phyloP scores from a whole-genome alignment of 92 coral and sea anemone species.

The Desmophyllum pertusum region DNA sequence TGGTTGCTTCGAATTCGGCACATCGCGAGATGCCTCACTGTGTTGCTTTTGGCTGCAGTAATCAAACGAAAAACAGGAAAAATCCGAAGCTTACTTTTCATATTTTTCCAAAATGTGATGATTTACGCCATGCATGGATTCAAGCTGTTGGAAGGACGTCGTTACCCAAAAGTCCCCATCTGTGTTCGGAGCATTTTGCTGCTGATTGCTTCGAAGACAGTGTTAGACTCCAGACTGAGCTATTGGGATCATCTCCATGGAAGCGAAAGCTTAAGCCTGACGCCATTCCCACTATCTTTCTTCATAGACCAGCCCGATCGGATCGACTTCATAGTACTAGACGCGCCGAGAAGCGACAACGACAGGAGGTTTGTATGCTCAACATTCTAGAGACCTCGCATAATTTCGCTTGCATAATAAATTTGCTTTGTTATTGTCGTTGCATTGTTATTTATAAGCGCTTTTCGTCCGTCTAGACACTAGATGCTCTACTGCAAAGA shows the following conservation, averaged over 20 bases:
- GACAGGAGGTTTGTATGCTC: constrained; percentile 12
- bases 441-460: not conserved
- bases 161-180: constrained; percentile 24
- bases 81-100: not conserved
- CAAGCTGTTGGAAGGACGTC: constrained; percentile 25
- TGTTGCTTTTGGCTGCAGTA: not conserved
- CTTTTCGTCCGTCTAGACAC: not conserved
- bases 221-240: not conserved
- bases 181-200: constrained; percentile 36
- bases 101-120: constrained; percentile 1
- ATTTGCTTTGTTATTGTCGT: not conserved
- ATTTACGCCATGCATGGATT: constrained; percentile 15
- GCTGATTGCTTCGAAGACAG: constrained; percentile 18
- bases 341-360: constrained; percentile 29
- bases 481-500: not conserved
- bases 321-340: not conserved
- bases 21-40: constrained; percentile 22
- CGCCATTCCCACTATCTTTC: constrained; percentile 38
- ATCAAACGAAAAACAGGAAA: not conserved
- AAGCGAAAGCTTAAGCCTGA: constrained; percentile 27
- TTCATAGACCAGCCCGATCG: constrained; percentile 33
- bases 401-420: not conserved
- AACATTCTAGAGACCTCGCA: too few relatives aligned
- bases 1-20: not conserved
- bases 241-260: constrained; percentile 19